Conservation (phyloP, 2,797 vertebrate species). For the Oreonectes daqikongensis region DNA sequence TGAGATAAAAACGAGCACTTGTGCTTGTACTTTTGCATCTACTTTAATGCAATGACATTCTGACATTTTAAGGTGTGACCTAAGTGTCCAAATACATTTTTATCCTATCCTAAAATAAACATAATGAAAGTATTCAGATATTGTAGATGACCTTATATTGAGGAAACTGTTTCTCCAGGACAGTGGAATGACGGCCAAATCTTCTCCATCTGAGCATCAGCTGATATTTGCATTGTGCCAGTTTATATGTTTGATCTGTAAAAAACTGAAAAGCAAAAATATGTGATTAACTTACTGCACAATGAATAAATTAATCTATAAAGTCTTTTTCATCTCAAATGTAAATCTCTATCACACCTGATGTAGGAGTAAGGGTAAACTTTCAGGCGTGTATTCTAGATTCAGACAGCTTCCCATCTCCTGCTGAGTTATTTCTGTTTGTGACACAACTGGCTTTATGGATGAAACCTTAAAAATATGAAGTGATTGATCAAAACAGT, state of each 20-base stretch:
- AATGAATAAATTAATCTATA: background rate
- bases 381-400: constrained; percentile 65
- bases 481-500: background rate
- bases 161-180: constrained; percentile 73
- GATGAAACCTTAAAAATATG: constrained; percentile 65
- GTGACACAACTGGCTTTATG: constrained; percentile 70
- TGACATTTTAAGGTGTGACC: too few species aligned
- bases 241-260: constrained; percentile 72
- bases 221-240: constrained; percentile 80
- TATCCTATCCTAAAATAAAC: too few species aligned
- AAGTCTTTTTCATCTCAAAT: background rate
- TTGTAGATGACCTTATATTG: constrained; percentile 71
- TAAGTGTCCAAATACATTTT: background rate
- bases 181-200: constrained; percentile 73
- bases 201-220: constrained; percentile 80
- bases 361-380: constrained; percentile 69
- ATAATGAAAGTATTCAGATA: background rate
- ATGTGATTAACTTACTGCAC: background rate
- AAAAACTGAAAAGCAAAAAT: constrained; percentile 69
- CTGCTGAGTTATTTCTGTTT: constrained; percentile 74
- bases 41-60: too few species aligned
- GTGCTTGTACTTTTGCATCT: background rate
- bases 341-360: constrained; percentile 59
- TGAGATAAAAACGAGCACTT: too few species aligned
- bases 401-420: constrained; percentile 80